Conservation (phyloP, 64 coral and sea anemone genomes). For the Exaiptasia diaphana region DNA sequence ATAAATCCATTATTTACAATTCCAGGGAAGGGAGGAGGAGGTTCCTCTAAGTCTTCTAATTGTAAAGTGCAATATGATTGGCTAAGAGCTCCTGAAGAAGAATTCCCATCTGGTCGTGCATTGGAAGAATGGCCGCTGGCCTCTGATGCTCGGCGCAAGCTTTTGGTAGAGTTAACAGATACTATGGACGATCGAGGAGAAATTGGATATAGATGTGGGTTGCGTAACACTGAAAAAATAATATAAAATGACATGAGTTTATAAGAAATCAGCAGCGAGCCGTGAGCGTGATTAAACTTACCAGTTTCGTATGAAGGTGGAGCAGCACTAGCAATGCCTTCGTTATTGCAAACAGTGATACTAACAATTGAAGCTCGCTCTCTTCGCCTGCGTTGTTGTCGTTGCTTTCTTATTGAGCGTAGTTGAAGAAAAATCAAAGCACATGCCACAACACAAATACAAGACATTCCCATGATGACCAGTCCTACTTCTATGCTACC, state of each 20-base stretch:
- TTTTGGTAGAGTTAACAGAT: neutral
- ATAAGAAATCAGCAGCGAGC: neutral
- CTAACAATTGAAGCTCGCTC: neutral
- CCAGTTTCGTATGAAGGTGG: constrained; percentile 69
- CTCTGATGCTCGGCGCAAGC: constrained; percentile 10
- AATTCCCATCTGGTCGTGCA: neutral
- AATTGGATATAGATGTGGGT: constrained; percentile 63
- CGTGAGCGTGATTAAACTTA: neutral
- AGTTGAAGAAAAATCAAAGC: constrained; percentile 64
- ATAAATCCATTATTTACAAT: neutral
- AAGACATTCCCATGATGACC: constrained; percentile 67
- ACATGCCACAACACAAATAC: constrained; percentile 66
- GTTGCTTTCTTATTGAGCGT: constrained; percentile 43
- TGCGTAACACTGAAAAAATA: constrained; percentile 64
- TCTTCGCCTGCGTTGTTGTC: constrained; percentile 24
- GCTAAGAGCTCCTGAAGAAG: neutral
- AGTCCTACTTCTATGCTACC: constrained; percentile 54
- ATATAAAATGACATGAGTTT: neutral
- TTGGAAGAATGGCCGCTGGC: neutral
- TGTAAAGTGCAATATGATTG: neutral
- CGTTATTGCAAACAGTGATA: neutral
- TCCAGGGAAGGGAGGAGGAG: neutral
- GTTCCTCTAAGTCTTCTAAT: neutral
- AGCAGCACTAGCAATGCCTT: constrained; percentile 28
- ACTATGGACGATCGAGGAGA: constrained; percentile 48